phyloP scores from a whole-genome alignment of 2,888 invertebrate genomes.

The Ceraclea dissimilis region DNA sequence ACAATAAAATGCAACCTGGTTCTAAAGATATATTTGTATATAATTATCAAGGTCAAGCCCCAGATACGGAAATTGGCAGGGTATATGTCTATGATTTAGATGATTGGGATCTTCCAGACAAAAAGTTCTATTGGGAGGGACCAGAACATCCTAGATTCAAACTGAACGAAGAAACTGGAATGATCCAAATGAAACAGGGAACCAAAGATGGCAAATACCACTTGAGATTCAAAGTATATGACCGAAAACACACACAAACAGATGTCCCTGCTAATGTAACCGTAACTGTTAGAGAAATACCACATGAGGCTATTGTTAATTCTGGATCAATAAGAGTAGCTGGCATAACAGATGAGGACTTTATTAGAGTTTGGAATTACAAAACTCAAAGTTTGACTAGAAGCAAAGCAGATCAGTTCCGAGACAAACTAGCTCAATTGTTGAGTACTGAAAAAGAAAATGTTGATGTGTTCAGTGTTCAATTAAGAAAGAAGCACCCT shows the following conservation, averaged over 20 bases:
- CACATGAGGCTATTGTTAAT: constrained; percentile 91
- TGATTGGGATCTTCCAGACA: constrained; percentile 98
- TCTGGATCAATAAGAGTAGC: constrained; percentile 91
- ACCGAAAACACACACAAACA: constrained; percentile 89
- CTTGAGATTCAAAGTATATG: constrained; percentile 79
- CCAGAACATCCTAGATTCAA: constrained; percentile 81
- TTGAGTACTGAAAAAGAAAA: constrained; percentile 80
- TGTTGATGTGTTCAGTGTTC: constrained; percentile 95
- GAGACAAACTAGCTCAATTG: constrained; percentile 79
- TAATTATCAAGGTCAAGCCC: constrained; percentile 88
- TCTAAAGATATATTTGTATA: constrained; percentile 96
- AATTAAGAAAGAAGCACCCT: constrained; percentile 76
- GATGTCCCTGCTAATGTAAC: constrained; percentile 96
- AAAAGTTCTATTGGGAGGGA: constrained; percentile 92
- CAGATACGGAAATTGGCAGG: constrained; percentile 84
- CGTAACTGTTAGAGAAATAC: constrained; percentile 88
- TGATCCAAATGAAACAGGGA: constrained; percentile 92
- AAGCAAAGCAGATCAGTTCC: constrained; percentile 84
- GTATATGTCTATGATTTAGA: constrained; percentile 97
- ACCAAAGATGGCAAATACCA: constrained; percentile 83
- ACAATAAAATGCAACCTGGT: constrained; percentile 97
- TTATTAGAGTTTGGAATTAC: constrained; percentile 91
- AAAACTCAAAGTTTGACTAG: constrained; percentile 75
- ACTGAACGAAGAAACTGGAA: constrained; percentile 84
- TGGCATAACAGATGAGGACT: constrained; percentile 93